Percentiles rank a stretch among this genome's conserved stretches.
Conservation (phyloP, 2,797 vertebrate genomes). For the Phylloscopus collybita region DNA sequence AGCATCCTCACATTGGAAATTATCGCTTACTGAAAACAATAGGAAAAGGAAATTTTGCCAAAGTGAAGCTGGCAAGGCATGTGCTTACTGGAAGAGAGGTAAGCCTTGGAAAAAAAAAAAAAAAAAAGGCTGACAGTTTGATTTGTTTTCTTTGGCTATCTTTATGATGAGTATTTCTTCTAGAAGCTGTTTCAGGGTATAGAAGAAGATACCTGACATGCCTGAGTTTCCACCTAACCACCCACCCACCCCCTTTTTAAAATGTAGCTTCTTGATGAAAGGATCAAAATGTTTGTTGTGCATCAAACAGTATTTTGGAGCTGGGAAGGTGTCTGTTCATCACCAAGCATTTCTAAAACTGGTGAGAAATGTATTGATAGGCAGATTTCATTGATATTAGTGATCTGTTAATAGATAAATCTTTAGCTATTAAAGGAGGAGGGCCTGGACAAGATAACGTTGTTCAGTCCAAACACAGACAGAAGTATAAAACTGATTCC, state of each 20-base stretch:
- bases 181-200: background rate
- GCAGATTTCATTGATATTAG: background rate
- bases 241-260: background rate
- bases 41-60: conserved; percentile 96
- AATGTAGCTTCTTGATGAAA: background rate
- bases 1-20: conserved; percentile 94
- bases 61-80: conserved; percentile 93
- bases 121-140: background rate
- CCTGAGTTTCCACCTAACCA: background rate
- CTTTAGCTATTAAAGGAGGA: background rate
- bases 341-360: background rate
- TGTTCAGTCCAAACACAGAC: background rate
- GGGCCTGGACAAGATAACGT: background rate
- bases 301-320: background rate
- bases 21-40: conserved; percentile 96
- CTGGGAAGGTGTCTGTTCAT: background rate
- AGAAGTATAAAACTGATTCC: background rate
- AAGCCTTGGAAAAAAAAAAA: conserved; percentile 43
- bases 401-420: background rate
- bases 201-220: background rate
- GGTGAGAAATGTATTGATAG: background rate
- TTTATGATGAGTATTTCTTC: background rate
- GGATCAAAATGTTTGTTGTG: background rate
- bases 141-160: background rate
- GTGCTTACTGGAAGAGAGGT: conserved; percentile 95